Evolutionary conservation across 2,113 vertebrate species (phyloP).

Genomic region (Taurulus bubalis): DNA sequence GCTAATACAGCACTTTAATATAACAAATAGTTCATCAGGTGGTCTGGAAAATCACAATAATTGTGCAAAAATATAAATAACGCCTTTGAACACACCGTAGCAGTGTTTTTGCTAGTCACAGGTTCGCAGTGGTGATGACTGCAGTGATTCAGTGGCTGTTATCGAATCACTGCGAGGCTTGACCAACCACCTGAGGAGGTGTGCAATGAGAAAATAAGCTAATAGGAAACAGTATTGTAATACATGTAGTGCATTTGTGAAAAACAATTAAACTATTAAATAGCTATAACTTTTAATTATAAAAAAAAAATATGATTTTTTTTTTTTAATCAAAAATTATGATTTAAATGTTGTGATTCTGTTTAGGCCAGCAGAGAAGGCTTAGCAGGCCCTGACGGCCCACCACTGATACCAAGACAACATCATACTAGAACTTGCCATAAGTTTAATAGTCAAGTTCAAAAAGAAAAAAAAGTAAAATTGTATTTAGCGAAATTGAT

Average conservation of each 20-base stretch:
- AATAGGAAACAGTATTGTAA: too few species aligned
- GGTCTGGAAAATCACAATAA: neutral
- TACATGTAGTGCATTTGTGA: too few species aligned
- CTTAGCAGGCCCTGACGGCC: too few species aligned
- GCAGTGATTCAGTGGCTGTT: slow-evolving; percentile 7
- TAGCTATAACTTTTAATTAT: too few species aligned
- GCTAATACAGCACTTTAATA: slow-evolving; percentile 36
- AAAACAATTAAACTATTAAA: too few species aligned
- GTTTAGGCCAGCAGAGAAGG: too few species aligned
- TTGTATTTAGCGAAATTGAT: too few species aligned
- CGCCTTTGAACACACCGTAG: neutral
- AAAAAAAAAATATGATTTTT: too few species aligned
- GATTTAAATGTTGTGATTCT: too few species aligned
- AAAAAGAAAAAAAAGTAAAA: neutral
- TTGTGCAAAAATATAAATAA: neutral
- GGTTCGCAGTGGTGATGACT: neutral
- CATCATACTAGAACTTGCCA: neutral
- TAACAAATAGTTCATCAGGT: slow-evolving; percentile 11
- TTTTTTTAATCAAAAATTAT: too few species aligned
- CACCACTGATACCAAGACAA: too few species aligned
- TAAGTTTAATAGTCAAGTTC: neutral
- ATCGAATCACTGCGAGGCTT: neutral
- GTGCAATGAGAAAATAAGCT: too few species aligned
- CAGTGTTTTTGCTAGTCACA: slow-evolving; percentile 2
- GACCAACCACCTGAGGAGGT: neutral